Evolutionary conservation across 2,113 vertebrate species (phyloP).

Genomic region (Protomyctophum bolini): DNA sequence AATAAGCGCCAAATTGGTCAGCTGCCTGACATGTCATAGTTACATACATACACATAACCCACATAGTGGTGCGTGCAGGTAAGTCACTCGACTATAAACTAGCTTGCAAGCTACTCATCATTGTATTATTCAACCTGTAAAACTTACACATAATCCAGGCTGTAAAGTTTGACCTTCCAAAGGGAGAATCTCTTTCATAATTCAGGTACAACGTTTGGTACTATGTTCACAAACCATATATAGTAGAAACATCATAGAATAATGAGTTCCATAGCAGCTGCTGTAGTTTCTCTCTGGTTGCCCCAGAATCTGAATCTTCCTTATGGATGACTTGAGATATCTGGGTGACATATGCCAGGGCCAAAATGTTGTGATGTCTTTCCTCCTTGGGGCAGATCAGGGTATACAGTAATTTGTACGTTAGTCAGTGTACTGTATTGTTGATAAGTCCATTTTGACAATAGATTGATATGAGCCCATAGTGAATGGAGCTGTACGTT

Average conservation of each 20-base stretch:
- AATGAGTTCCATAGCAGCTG: constrained; percentile 68
- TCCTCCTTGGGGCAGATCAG: constrained; percentile 55
- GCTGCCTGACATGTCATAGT: no score
- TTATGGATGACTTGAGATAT: constrained; percentile 21
- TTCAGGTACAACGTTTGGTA: neutral
- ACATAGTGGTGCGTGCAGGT: no score
- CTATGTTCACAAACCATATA: constrained; percentile 55
- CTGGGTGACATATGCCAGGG: constrained; percentile 58
- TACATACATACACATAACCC: no score
- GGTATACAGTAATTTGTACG: constrained; percentile 18
- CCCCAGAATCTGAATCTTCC: constrained; percentile 25
- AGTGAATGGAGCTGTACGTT: constrained; percentile 4
- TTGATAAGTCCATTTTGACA: constrained; percentile 10
- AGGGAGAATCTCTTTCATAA: neutral
- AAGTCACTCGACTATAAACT: no score
- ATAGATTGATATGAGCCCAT: neutral
- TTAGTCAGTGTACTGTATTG: constrained; percentile 36
- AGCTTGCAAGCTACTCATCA: no score
- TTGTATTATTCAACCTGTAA: no score
- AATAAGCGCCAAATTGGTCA: no score
- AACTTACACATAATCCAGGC: no score
- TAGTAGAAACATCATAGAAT: constrained; percentile 48
- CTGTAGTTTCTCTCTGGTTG: constrained; percentile 66
- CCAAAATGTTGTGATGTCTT: constrained; percentile 70
- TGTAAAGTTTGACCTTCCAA: no score